A percentile compares a stretch with the other conserved stretches of the same genome.
These are phyloP conservation scores for Bungarus multicinctus DNA, from an alignment of 2,113 vertebrate species.

Conservation along the genomic window DNA sequence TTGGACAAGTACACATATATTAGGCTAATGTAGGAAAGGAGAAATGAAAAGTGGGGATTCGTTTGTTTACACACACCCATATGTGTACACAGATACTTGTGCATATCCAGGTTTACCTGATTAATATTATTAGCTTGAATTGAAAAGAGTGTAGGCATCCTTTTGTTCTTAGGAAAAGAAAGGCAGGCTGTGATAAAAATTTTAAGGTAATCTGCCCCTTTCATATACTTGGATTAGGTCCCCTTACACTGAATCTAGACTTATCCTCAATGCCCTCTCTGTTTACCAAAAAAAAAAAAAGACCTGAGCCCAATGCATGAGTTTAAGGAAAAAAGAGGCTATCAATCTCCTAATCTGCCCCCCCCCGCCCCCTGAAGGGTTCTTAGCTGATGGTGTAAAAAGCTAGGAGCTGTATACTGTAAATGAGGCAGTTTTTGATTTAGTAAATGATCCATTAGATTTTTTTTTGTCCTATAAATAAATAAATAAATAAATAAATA, in stretches of 20 bases:
- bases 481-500: too few species aligned
- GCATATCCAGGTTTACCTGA: too few species aligned
- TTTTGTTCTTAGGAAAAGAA: neutral
- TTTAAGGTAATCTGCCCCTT: neutral
- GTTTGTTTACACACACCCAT: neutral
- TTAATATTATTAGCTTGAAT: neutral
- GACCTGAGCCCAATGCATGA: neutral
- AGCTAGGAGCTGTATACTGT: neutral
- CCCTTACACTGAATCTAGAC: neutral
- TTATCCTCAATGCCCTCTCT: neutral
- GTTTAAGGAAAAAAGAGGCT: neutral
- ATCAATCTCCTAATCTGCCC: neutral
- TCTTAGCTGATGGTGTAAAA: neutral
- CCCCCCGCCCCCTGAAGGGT: too few species aligned
- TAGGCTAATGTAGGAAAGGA: neutral
- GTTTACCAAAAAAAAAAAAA: neutral
- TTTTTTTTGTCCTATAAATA: neutral
- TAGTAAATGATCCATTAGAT: too few species aligned
- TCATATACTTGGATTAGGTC: neutral
- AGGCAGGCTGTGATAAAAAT: neutral
- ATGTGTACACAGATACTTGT: neutral
- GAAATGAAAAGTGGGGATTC: neutral
- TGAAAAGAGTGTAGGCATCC: neutral
- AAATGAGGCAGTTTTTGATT: neutral
- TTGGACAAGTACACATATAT: neutral